Evolutionary conservation across 2,888 invertebrate genomes (phyloP).

Genomic region (Thereva nobilitata): DNA sequence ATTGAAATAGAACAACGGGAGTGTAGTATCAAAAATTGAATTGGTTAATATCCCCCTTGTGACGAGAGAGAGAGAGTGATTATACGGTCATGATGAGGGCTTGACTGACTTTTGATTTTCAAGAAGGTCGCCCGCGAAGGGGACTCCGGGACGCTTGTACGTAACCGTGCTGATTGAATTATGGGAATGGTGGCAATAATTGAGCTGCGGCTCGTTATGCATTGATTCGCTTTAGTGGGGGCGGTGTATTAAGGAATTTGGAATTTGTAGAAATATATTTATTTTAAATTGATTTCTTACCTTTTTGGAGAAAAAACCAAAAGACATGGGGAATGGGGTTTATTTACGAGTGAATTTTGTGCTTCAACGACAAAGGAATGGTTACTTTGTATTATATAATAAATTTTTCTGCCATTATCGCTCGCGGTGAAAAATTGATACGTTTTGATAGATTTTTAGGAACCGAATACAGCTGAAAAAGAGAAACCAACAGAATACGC

Average conservation of each 20-base stretch:
- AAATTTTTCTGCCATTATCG: no score
- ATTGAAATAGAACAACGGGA: slow-evolving; percentile 17
- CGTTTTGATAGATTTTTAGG: no score
- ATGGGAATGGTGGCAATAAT: slow-evolving; percentile 10
- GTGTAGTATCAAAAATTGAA: slow-evolving; percentile 35
- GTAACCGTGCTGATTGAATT: not conserved
- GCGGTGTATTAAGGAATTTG: not conserved
- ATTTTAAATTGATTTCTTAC: not conserved
- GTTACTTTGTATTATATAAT: no score
- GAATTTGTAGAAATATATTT: not conserved
- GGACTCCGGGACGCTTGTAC: not conserved
- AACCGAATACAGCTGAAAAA: no score
- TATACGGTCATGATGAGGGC: slow-evolving; percentile 8
- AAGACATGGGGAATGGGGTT: no score
- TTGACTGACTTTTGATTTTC: slow-evolving; percentile 2
- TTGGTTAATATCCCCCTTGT: slow-evolving; percentile 33
- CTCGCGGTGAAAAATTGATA: no score
- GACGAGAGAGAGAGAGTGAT: not conserved
- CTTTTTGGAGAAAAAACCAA: no score
- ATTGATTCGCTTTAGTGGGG: slow-evolving; percentile 13
- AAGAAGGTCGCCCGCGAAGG: not conserved
- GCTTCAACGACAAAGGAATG: no score
- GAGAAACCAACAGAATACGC: no score
- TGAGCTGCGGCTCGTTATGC: not conserved
- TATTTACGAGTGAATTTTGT: no score